Conservation (phyloP, 2,888 invertebrate genomes). For the Phengaris alcon region DNA sequence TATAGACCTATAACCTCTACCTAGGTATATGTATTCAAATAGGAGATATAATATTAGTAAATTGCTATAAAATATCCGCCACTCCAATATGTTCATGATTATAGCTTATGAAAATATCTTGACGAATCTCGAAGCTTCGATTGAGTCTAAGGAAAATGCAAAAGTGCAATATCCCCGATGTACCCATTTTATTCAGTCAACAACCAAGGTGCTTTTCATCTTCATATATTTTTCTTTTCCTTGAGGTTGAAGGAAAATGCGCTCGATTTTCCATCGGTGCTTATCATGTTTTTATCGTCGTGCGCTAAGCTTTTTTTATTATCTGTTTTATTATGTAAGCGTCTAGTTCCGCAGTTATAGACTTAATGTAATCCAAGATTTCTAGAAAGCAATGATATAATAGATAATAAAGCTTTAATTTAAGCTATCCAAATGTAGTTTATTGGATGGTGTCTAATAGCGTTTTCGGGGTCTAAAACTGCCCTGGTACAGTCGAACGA, state of each 20-base stretch:
- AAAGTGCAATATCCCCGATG: slow-evolving; percentile 8
- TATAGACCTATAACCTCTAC: too few relatives aligned
- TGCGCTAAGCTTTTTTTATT: slow-evolving; percentile 9
- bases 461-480: too few relatives aligned
- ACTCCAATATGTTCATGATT: neutral
- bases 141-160: neutral
- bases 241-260: slow-evolving; percentile 5
- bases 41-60: too few relatives aligned
- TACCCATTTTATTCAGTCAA: slow-evolving; percentile 19
- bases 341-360: neutral
- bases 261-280: slow-evolving; percentile 3
- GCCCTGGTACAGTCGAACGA: too few relatives aligned
- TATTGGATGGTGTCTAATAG: too few relatives aligned
- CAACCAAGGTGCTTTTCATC: slow-evolving; percentile 16
- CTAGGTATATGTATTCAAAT: too few relatives aligned
- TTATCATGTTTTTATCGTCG: slow-evolving; percentile 19
- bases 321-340: neutral
- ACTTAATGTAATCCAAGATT: neutral
- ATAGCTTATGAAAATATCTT: neutral
- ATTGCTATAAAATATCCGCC: too few relatives aligned
- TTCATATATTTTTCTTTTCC: slow-evolving; percentile 18
- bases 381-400: neutral
- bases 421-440: too few relatives aligned
- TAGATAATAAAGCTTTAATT: neutral
- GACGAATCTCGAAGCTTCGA: neutral